Evolutionary conservation across 1,140 invertebrate species (phyloP), one percentile per base, ranked within the genome.

Genomic region (Drosophila bipectinata): DNA sequence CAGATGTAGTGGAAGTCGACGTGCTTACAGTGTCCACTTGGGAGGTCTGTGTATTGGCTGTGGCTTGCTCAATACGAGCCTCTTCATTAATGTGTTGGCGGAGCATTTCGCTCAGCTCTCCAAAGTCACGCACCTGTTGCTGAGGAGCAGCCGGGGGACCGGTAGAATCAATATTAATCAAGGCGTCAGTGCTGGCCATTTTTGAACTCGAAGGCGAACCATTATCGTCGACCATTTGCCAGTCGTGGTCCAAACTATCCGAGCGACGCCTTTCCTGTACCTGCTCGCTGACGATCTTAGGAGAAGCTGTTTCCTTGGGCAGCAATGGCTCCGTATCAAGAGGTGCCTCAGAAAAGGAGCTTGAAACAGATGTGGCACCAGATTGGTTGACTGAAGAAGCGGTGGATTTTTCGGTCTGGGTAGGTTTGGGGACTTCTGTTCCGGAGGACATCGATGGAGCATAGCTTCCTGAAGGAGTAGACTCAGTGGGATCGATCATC

Each of bases 401-500:
- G 18, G 55, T 8, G 14, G 14, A 73, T 60, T 24, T 74, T 51
- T 10, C 32, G 57, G 21, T 79, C 53, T 24, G 62, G n/a, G 51
- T 48, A 49, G 24, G 59, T 34, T 62, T 66, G 47, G 32, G 24
- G 4, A 61, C 21, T 37, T 75, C 62, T 21, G 52, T 9, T 14
- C 7, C 41, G 1, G 73, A 26, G 6, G 52, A n/a, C 45, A 55
- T 53, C 6, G 66, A 54, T 5, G 72, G 18, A 28, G 57, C 63
- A 8, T 32, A 44, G 7, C 21, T 47, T 15, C 52, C 66, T 4
- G 32, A 54, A 47, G 28, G 24, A 3, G 44, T 53, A 9, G 32
- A 7, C 41, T 91, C 85, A 44, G 71, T 60, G 9, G 91, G 85
- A 62, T 91, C 84, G 24, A 92, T 79, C 74, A 91, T 90, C 74